Percentiles rank a stretch among this genome's conserved stretches.
phyloP scores from a whole-genome alignment of 2,113 vertebrate genomes.

The Glareola pratincola region DNA sequence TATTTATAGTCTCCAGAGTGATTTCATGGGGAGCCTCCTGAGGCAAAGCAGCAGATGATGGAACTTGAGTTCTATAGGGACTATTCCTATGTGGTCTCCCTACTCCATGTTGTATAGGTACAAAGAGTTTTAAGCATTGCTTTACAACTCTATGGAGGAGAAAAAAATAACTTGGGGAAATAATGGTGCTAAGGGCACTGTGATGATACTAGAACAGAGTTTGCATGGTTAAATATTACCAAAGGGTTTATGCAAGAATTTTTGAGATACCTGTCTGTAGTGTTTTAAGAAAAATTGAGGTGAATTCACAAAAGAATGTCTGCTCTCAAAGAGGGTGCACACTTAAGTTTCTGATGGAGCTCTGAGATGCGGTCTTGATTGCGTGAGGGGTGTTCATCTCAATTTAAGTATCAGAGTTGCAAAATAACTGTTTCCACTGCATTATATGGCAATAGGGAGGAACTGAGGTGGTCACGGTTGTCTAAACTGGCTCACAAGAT shows the following conservation, averaged over 20 bases:
- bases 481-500: neutral
- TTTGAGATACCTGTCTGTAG: neutral
- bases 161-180: neutral
- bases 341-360: neutral
- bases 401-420: neutral
- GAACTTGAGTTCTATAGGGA: neutral
- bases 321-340: neutral
- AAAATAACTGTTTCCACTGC: neutral
- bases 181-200: neutral
- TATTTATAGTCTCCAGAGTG: neutral
- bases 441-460: neutral
- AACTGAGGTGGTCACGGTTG: neutral
- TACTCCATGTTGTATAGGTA: neutral
- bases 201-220: neutral
- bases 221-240: neutral
- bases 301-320: neutral
- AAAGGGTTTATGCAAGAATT: neutral
- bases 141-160: neutral
- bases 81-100: neutral
- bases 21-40: neutral
- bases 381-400: neutral
- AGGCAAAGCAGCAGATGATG: neutral
- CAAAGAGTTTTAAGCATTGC: neutral
- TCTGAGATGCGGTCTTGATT: neutral
- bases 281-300: neutral